A percentile compares a stretch with the other conserved stretches of the same genome.
phyloP scores from a whole-genome alignment of 37 sponge, comb jelly and placozoan species.

The Chondrilla cf. caribensis region DNA sequence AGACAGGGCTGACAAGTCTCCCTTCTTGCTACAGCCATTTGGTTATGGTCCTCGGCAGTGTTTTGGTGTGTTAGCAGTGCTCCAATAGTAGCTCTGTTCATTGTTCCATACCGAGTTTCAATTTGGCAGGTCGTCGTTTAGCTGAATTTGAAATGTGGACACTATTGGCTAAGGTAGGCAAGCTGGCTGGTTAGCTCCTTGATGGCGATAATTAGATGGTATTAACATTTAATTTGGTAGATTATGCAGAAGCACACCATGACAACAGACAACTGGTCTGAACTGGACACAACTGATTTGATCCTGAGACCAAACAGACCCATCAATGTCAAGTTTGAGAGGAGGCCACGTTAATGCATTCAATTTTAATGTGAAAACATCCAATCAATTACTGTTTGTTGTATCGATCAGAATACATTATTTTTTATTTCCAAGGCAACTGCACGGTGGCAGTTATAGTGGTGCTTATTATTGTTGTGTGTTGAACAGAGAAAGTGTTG shows the following conservation, averaged over 20 bases:
- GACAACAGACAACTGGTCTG: neutral
- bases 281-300: neutral
- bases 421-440: too few relatives aligned
- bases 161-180: constrained; percentile 12
- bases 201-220: too few relatives aligned
- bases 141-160: constrained; percentile 18
- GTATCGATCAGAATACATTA: too few relatives aligned
- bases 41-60: constrained; percentile 48
- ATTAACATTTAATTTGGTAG: too few relatives aligned
- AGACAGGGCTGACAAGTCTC: neutral
- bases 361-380: too few relatives aligned
- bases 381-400: too few relatives aligned
- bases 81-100: too few relatives aligned
- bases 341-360: neutral
- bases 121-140: neutral
- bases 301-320: constrained; percentile 13
- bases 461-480: too few relatives aligned
- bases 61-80: constrained; percentile 36
- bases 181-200: too few relatives aligned
- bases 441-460: too few relatives aligned
- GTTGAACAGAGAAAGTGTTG: too few relatives aligned
- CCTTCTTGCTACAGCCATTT: constrained; percentile 40
- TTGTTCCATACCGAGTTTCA: neutral
- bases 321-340: constrained; percentile 12
- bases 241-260: neutral